Evolutionary conservation across 2,888 invertebrate species (phyloP), one percentile per base, ranked within the genome.

Genomic region (Phragmatobia fuliginosa): DNA sequence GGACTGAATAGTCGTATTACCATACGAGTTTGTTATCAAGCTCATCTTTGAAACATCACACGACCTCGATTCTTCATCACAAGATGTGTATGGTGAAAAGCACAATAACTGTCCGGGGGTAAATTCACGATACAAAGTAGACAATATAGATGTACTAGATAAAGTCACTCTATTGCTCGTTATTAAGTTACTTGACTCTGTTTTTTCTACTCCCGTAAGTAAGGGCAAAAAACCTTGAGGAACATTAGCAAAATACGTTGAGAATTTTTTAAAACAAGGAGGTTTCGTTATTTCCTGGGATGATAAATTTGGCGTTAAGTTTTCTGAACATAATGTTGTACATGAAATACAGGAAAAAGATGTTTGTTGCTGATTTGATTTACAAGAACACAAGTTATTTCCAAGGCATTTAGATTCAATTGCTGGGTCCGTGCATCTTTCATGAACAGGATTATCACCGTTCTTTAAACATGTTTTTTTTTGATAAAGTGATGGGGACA

Each of bases 261-360:
- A 2, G 41, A 58, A 58, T 14, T 36, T 66, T 33, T 66, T 66
- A 58, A 66, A 66, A 58, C 31, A 66, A 18, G 65, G 38, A 28
- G 58, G 14, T 31, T 16, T 52, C 8, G 21, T 21, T 1, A 45
- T 21, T 7, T 45, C 45, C 8, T 45, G 45, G 7, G 65, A 38
- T 45, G 45, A 28, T 28, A 10, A 25, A 38, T 65, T 28, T 36
- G 1, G 38, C 11, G 25, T 25, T 10, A 11, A 31, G 11, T 45
- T 63, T n/a, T 32, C 45, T 10, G 62, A 63, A 32, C 21, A n/a
- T 45, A 45, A 63, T 31, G 32, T n/a, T 18, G 45, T 33, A 45
- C 41, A 66, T 28, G 66, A 67, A 21, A 25, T 61, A 36, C 61
- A 33, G 18, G 49, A 28, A 45, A 60, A 61, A n/a, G 59, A 60